Evolutionary conservation across 2,113 vertebrate species (phyloP), one percentile per base, ranked within the genome.

Genomic region (Anthoscopus minutus): DNA sequence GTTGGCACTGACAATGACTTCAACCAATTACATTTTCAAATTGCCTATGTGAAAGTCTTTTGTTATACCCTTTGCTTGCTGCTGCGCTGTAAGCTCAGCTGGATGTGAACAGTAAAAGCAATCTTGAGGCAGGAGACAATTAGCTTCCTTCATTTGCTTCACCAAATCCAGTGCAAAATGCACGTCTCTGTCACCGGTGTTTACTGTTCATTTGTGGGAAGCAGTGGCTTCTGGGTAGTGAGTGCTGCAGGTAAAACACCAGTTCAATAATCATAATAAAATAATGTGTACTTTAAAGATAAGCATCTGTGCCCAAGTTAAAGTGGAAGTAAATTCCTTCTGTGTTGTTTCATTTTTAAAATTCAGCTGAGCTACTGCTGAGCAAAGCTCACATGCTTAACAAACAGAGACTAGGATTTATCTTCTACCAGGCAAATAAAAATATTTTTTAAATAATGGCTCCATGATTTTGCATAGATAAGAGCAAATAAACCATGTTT

Each of bases 1-100:
- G 60, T 95, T 93, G 93, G 76, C 69, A 76, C 17, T 89, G 88
- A 57, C 65, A 88, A n/a, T 77, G 81, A 47, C 93, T 95, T 91
- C 42, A 89, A 60, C 81, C 86, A 89, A 86, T 89, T 94, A 74
- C 16, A 19, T 93, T 91, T 96, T 58, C 61, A 86, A 80, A 89
- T 77, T 80, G 83, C 70, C 79, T 62, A 7, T 89, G 64, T 81
- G 72, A 64, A 90, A 42, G 33, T 67, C 78, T 83, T 90, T 91
- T 69, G 40, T 82, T 86, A 13, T 47, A 62, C 24, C 31, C 76
- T 66, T 81, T 76, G 28, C 85, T 91, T 79, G 65, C 89, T 95
- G 74, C 70, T 61, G 9, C 0, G 4, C 85, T 77, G 37, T 87
- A 67, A 95, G 81, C 84, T 92, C 88, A 80, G 83, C 86, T 91